phyloP scores from a whole-genome alignment of 2,888 invertebrate species.

The Gastracanthus pulcherrimus region DNA sequence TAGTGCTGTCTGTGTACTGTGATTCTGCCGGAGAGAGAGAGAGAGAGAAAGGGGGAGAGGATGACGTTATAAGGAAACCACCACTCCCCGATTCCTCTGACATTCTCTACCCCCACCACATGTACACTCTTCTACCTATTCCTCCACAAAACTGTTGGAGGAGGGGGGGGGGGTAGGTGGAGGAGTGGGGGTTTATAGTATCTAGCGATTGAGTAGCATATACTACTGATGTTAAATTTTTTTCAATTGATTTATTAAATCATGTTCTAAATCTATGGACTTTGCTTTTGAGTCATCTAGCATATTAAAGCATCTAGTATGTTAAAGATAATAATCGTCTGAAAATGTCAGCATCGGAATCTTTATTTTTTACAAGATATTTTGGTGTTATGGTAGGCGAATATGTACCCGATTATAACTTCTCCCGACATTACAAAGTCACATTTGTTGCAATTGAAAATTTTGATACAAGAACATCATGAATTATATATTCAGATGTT shows the following conservation, averaged over 20 bases:
- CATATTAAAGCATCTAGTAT: not conserved
- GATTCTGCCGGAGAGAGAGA: no score
- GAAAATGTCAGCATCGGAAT: constrained; percentile 22
- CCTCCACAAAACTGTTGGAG: no score
- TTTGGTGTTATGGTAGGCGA: constrained; percentile 46
- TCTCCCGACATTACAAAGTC: constrained; percentile 29
- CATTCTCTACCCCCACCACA: no score
- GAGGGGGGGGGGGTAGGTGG: no score
- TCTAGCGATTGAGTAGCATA: no score
- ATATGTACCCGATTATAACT: constrained; percentile 33
- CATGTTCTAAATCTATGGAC: not conserved
- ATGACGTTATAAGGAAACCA: no score
- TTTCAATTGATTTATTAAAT: constrained; percentile 18
- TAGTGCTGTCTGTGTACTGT: no score
- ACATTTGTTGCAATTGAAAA: constrained; percentile 24
- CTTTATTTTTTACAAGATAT: constrained; percentile 43
- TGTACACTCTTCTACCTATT: no score
- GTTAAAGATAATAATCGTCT: not conserved
- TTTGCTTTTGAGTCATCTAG: constrained; percentile 12
- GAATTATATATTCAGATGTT: constrained; percentile 6
- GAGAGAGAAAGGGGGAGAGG: no score
- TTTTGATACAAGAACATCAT: constrained; percentile 36
- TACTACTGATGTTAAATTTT: no score
- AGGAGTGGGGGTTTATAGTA: no score
- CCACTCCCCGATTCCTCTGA: no score